Evolutionary conservation across 2,797 vertebrate species (phyloP), one percentile per base, ranked within the genome.

Genomic region (Pangasius macronema): DNA sequence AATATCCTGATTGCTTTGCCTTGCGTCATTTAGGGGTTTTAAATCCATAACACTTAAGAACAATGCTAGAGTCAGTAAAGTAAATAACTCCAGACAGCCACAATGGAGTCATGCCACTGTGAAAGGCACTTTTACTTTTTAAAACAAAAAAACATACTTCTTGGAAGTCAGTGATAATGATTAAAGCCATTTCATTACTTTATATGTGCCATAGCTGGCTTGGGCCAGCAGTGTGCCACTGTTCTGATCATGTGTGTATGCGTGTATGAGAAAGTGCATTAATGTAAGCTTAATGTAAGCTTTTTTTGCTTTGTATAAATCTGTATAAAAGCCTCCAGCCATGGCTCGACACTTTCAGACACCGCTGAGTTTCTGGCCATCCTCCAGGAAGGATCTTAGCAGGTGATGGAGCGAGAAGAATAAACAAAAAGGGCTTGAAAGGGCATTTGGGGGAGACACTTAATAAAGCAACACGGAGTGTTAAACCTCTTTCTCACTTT

Each of bases 371-470:
- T 85, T 85, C 75, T 88, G 88, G 79, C 83, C 36, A 77, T 80
- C 55, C 51, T 89, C 80, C 80, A 89, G 84, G 72, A 53, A 73
- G 76, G 83, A 79, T 87, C 51, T 72, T 86, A 87, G 85, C 87
- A 85, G 86, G 83, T 82, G 80, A 84, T 82, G 70, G 81, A 73
- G 88, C 22, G 81, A 85, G 85, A 89, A 89, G 87, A 89, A 89
- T 85, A 91, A 92, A 90, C 86, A 90, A 90, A 80, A 67, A 14
- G 61, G 20, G 67, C 67, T 85, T 77, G 57, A 87, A 87, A 84
- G 89, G 86, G 88, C 87, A 83, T 79, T 75, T 77, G 55, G 55
- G 59, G 80, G 84, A 86, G 82, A 85, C 42, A 2, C 89, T 77
- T 89, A 83, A 88, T 90, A 88, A 90, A 91, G 85, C 87, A 88